Conservation (phyloP, 2,113 vertebrate species). For the Cyprinodon tularosa region DNA sequence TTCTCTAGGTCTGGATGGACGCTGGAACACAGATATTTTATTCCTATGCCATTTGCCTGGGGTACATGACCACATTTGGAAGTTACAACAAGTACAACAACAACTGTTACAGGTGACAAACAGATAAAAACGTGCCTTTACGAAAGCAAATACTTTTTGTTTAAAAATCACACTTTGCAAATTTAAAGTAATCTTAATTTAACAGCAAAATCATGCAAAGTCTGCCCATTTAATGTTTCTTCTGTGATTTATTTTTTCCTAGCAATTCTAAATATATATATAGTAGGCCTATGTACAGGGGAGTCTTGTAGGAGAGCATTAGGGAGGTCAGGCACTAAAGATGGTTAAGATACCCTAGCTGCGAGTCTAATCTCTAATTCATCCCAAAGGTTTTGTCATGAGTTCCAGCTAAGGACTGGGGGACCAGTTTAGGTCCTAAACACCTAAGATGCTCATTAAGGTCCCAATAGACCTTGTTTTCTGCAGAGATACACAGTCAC, state of each 20-base stretch:
- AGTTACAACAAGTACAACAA: constrained; percentile 78
- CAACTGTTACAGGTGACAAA: constrained; percentile 71
- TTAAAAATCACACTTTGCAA: not conserved
- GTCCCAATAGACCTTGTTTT: too few relatives aligned
- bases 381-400: too few relatives aligned
- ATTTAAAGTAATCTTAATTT: not conserved
- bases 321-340: too few relatives aligned
- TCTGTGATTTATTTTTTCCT: not conserved
- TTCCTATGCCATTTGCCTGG: constrained; percentile 74
- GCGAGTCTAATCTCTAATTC: too few relatives aligned
- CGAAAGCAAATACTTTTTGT: not conserved
- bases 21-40: constrained; percentile 79
- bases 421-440: too few relatives aligned
- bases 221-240: not conserved
- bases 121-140: not conserved
- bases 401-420: too few relatives aligned
- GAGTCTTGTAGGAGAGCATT: too few relatives aligned
- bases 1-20: constrained; percentile 76
- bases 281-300: not conserved
- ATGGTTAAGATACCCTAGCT: too few relatives aligned
- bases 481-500: too few relatives aligned
- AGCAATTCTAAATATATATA: not conserved
- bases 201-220: not conserved
- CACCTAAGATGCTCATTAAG: too few relatives aligned
- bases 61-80: constrained; percentile 70